Conservation (phyloP, 2,888 invertebrate species). For the Onchidella celtica region DNA sequence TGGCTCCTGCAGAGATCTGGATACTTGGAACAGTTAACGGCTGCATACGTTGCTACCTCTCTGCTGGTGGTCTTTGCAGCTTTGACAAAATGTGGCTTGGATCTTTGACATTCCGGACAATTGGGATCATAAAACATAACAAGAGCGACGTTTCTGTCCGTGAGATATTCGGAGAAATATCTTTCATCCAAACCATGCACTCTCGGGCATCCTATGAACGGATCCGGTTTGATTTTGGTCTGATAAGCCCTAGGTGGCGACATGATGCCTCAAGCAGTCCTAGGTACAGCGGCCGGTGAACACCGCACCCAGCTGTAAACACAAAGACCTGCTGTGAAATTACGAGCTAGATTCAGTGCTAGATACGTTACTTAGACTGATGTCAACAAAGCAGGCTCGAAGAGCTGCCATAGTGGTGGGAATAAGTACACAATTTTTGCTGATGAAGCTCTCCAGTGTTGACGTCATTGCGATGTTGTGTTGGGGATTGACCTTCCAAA, state of each 20-base stretch:
- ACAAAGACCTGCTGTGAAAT: too few species aligned
- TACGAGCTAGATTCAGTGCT: too few species aligned
- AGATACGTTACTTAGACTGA: too few species aligned
- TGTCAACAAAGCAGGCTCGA: background rate
- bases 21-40: conserved; percentile 32
- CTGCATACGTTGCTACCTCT: conserved; percentile 28
- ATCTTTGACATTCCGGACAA: conserved; percentile 39
- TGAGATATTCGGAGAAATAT: conserved; percentile 15
- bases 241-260: background rate
- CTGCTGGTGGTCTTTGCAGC: conserved; percentile 35
- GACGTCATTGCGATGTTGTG: too few species aligned
- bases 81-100: conserved; percentile 47
- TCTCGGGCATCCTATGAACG: conserved; percentile 2
- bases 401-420: conserved; percentile 3
- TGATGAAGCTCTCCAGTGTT: background rate
- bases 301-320: too few species aligned
- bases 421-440: background rate
- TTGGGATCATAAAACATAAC: conserved; percentile 47
- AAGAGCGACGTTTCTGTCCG: conserved; percentile 35
- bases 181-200: conserved; percentile 21
- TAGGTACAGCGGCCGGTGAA: too few species aligned
- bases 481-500: too few species aligned
- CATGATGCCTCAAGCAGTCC: too few species aligned
- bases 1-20: conserved; percentile 25
- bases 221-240: conserved; percentile 18